Evolutionary conservation across 23 tunicate genomes (phyloP).

Genomic region (Ciona savignyi): DNA sequence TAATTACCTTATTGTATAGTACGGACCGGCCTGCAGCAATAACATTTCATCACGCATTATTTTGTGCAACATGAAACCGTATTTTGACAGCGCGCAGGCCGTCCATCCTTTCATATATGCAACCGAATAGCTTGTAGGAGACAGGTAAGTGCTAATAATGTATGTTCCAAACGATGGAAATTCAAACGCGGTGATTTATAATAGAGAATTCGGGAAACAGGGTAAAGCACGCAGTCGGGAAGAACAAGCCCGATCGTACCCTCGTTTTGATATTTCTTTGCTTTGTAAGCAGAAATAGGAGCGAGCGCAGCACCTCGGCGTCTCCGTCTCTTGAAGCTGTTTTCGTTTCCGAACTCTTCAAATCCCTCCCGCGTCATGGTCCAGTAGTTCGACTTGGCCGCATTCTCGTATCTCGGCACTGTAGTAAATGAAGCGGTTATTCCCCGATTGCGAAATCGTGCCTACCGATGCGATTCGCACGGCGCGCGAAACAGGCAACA

Average conservation of each 20-base stretch:
- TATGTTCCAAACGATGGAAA: too few species aligned
- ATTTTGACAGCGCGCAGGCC: neutral
- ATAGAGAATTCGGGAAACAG: too few species aligned
- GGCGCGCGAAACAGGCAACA: neutral
- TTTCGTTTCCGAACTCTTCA: constrained; percentile 92
- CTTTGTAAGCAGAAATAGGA: constrained; percentile 82
- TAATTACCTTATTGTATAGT: neutral
- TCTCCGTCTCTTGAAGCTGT: constrained; percentile 88
- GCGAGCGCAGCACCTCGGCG: constrained; percentile 79
- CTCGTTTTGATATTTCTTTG: constrained; percentile 49
- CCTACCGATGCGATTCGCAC: neutral
- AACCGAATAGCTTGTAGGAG: too few species aligned
- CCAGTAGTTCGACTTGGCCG: constrained; percentile 95
- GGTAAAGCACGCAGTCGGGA: too few species aligned
- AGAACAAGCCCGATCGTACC: constrained; percentile 32
- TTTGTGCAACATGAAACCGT: neutral
- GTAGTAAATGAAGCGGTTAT: neutral
- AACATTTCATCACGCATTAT: neutral
- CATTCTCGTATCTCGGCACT: constrained; percentile 95
- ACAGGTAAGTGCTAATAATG: too few species aligned
- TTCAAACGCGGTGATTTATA: too few species aligned
- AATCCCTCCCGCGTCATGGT: constrained; percentile 95
- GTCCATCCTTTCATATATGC: neutral
- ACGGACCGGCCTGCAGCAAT: neutral
- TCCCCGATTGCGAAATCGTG: neutral